Conservation (phyloP, 2,888 invertebrate genomes). For the Gibbula magus region DNA sequence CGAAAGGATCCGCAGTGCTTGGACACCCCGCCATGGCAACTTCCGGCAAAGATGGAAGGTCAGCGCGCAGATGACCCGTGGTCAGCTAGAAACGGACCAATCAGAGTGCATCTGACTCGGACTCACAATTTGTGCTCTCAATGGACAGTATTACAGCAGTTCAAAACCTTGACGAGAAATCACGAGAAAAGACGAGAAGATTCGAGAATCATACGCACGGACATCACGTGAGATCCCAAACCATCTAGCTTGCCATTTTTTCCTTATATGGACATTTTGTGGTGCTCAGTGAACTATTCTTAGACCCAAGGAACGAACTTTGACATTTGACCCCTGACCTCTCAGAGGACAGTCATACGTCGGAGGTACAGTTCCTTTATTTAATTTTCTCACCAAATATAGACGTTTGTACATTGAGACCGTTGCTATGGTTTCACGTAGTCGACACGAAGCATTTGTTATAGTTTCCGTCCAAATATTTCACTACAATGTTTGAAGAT, state of each 20-base stretch:
- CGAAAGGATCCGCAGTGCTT: neutral
- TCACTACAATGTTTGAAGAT: neutral
- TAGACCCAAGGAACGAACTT: slow-evolving; percentile 15
- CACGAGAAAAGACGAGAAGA: neutral
- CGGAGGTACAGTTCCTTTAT: slow-evolving; percentile 18
- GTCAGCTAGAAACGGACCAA: neutral
- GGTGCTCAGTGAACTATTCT: slow-evolving; percentile 12
- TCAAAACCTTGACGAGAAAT: slow-evolving; percentile 10
- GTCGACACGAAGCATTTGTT: slow-evolving; percentile 16
- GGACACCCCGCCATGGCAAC: neutral
- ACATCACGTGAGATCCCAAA: neutral
- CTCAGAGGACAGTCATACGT: slow-evolving; percentile 11
- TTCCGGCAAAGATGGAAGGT: neutral
- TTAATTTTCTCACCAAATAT: neutral
- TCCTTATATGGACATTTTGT: slow-evolving; percentile 5
- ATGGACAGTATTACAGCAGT: slow-evolving; percentile 6
- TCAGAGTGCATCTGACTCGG: neutral
- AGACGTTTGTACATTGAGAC: neutral
- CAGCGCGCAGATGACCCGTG: neutral
- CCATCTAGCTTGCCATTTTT: slow-evolving; percentile 15
- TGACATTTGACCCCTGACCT: slow-evolving; percentile 9
- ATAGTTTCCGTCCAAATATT: slow-evolving; percentile 15
- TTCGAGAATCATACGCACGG: neutral
- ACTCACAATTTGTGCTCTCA: neutral
- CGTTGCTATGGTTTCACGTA: slow-evolving; percentile 21